phyloP scores from a whole-genome alignment of 1,140 invertebrate genomes.

The Tetramorium simillimum region DNA sequence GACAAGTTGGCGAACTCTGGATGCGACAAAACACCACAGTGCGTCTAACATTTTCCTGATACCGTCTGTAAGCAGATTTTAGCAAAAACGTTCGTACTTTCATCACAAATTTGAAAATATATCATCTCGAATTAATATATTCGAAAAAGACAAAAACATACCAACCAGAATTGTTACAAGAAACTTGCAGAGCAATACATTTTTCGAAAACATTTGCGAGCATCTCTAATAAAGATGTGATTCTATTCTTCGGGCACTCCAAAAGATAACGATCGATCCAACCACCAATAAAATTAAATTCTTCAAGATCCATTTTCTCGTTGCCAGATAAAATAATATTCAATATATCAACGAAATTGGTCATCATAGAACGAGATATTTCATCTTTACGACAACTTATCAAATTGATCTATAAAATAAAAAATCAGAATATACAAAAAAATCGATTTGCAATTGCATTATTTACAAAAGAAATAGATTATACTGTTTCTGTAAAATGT shows the following conservation, averaged over 20 bases:
- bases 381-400: constrained; percentile 80
- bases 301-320: constrained; percentile 76
- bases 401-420: constrained; percentile 74
- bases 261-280: constrained; percentile 82
- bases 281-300: constrained; percentile 82
- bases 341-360: constrained; percentile 81
- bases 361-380: constrained; percentile 78
- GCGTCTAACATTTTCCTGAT: constrained; percentile 76
- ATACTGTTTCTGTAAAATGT: constrained; percentile 73
- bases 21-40: constrained; percentile 80
- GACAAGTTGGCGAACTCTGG: constrained; percentile 79
- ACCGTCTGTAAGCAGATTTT: constrained; percentile 63
- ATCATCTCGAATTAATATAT: not conserved
- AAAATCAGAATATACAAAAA: not conserved
- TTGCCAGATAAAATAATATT: constrained; percentile 76
- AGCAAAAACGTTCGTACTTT: not conserved
- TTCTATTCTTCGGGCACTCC: constrained; percentile 77
- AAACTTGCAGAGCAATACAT: constrained; percentile 63
- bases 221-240: constrained; percentile 73
- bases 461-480: constrained; percentile 18
- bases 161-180: constrained; percentile 55
- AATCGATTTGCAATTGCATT: not conserved
- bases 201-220: constrained; percentile 77
- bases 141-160: constrained; percentile 16
- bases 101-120: not conserved